Conservation (phyloP, 2,797 vertebrate species). For the Gila robusta region DNA sequence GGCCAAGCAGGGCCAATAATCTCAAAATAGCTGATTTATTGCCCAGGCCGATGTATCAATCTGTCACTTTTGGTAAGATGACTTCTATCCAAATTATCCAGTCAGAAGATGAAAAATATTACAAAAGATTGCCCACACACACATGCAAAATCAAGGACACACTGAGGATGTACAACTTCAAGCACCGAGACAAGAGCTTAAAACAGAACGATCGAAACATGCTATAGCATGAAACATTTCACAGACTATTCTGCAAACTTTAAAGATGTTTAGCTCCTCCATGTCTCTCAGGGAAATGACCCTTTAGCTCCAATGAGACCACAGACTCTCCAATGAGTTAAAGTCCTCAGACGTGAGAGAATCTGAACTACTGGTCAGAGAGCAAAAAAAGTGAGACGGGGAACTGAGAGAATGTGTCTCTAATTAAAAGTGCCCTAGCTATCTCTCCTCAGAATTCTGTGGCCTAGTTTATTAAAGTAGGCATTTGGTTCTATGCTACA, state of each 20-base stretch:
- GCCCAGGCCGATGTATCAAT: neutral
- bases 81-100: neutral
- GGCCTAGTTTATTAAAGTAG: conserved; percentile 65
- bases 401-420: conserved; percentile 49
- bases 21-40: conserved; percentile 28
- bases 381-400: conserved; percentile 25
- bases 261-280: conserved; percentile 14
- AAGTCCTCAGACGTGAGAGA: conserved; percentile 39
- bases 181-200: conserved; percentile 8
- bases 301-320: conserved; percentile 23
- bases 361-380: conserved; percentile 45
- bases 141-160: neutral
- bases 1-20: conserved; percentile 3
- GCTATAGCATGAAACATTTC: neutral
- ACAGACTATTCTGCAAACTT: neutral
- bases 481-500: conserved; percentile 47
- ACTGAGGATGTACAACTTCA: neutral
- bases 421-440: conserved; percentile 70
- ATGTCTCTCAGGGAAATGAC: conserved; percentile 8
- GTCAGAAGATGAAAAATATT: neutral
- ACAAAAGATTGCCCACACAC: neutral
- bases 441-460: conserved; percentile 62
- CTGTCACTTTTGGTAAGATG: neutral
- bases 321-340: conserved; percentile 35
- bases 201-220: neutral